Percentiles rank a stretch among this genome's conserved stretches.
These are phyloP conservation scores for Pentalonia nigronervosa DNA, from an alignment of 1,140 invertebrate species.

Conservation along the genomic window DNA sequence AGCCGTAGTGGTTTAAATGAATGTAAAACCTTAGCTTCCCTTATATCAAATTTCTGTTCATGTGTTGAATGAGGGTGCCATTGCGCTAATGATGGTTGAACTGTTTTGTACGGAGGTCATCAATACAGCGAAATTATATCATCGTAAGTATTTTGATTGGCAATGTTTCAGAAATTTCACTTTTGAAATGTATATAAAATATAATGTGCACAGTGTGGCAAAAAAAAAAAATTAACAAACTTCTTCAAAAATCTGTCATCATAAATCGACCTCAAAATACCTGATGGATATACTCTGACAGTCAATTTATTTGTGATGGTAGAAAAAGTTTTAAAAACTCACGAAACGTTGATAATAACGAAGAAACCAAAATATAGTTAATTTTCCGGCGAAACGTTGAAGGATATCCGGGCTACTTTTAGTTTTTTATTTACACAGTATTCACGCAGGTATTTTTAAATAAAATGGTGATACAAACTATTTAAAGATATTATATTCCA, in stretches of 20 bases:
- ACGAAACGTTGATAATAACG: not conserved
- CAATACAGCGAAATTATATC: not conserved
- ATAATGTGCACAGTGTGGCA: not conserved
- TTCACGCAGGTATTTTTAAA: not conserved
- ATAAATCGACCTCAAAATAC: constrained; percentile 4
- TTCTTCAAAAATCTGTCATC: not conserved
- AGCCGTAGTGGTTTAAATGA: not conserved
- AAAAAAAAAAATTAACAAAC: not conserved
- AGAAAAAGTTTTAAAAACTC: not conserved
- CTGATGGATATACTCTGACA: not conserved
- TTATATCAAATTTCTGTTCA: not conserved
- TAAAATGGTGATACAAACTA: not conserved
- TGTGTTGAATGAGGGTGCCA: not conserved
- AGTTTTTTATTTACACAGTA: not conserved
- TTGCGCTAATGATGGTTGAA: not conserved
- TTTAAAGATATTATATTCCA: not conserved
- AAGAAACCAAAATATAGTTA: not conserved
- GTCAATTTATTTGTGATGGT: not conserved
- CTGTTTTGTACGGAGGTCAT: not conserved
- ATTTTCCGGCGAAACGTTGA: not conserved
- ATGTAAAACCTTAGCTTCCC: not conserved
- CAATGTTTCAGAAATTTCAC: constrained; percentile 3
- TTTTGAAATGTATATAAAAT: not conserved
- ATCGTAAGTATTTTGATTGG: not conserved
- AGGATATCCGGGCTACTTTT: not conserved